Base-by-base conservation (phyloP, 2,113 vertebrate genomes). In the Charadrius vociferus region DNA sequence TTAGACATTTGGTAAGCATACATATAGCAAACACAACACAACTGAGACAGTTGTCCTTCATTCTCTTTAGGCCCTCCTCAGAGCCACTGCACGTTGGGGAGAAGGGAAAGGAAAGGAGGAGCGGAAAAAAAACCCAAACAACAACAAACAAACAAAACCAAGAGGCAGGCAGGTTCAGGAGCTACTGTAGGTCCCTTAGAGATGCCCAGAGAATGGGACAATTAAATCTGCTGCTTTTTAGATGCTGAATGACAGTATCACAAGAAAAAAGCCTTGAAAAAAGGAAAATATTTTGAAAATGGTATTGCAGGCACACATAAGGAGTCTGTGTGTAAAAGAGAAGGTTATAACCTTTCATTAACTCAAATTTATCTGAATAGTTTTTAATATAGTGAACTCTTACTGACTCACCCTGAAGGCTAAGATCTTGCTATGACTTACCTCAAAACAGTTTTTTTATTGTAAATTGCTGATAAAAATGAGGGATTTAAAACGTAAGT, bases 381-480 rank as follows among this genome's bases (percentile, higher is more conserved):
- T 70, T 95, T 96, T 94, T 89, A 95, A 86, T 73, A 85, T 4
- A 80, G 37, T 88, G 62, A 95, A 89, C 55, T 53, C 78, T 84
- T 63, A 67, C 39, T 87, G 66, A 95, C 62, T 82, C 62, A 47
- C 36, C 18, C 58, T 50, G 36, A 94, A 96, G 73, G 39, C 88
- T 79, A 68, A 80, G 53, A 91, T 93, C 62, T 95, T 85, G 50
- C 65, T 45, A 62, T 58, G 56, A 70, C 90, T 77, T 91, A 37
- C 43, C 73, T 91, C 49, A 81, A 78, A 81, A 73, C 29, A 63
- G 22, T 82, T 87, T 95, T 95, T 93, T 94, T 91, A 78, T 56
- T 94, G 72, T 91, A 87, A 93, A 63, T 50, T 13, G 2, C 68
- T 92, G 93, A 94, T 88, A 90, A 90, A 95, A 97, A 91, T 70